Evolutionary conservation across 2,113 vertebrate species (phyloP).

Genomic region (Eudyptes chrysolophus): DNA sequence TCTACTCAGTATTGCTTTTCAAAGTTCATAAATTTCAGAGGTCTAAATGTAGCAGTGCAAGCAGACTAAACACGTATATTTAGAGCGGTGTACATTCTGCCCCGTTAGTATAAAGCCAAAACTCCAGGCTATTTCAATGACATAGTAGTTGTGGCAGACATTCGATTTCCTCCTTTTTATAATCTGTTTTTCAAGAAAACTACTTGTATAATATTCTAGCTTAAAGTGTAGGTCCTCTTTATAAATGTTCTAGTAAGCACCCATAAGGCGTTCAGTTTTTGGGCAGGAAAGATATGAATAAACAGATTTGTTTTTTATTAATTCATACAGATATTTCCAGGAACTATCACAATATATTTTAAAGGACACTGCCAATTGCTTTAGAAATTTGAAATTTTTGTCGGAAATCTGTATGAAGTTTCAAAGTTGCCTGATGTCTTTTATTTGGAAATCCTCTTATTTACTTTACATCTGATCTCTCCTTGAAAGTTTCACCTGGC

Average conservation of each 20-base stretch:
- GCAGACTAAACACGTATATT: slow-evolving; percentile 5
- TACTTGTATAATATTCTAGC: background rate
- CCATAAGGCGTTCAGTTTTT: background rate
- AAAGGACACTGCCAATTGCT: background rate
- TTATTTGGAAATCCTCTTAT: background rate
- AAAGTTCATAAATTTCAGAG: slow-evolving; percentile 18
- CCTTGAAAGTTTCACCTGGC: background rate
- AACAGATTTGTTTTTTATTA: background rate
- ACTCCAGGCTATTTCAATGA: background rate
- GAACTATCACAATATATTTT: background rate
- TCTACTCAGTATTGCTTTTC: background rate
- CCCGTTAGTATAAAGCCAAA: background rate
- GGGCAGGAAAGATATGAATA: background rate
- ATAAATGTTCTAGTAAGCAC: background rate
- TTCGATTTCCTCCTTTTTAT: background rate
- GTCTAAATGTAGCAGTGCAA: background rate
- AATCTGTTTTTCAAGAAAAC: background rate
- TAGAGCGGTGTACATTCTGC: background rate
- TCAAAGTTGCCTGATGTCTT: background rate
- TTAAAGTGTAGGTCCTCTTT: background rate
- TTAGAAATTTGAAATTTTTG: background rate
- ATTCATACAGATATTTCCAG: background rate
- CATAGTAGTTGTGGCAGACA: background rate
- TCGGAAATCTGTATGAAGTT: background rate
- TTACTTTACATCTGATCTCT: background rate